Base-by-base conservation (phyloP, 2,113 vertebrate genomes). In the Melanocharis versteri region DNA sequence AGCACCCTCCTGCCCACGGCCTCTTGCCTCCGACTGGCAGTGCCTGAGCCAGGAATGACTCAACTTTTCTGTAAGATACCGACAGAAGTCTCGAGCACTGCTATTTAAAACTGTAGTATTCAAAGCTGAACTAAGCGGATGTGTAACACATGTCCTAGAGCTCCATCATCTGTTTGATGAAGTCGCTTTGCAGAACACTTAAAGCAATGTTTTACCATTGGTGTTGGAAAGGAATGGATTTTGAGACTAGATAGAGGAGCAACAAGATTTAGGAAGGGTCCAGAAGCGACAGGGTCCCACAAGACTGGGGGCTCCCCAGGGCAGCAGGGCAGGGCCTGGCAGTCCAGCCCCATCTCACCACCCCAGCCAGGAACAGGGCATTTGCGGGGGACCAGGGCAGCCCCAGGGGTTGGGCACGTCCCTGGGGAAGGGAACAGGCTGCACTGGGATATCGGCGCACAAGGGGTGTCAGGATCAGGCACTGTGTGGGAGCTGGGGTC, bases 401-500 rank as follows among this genome's bases (percentile, higher is more conserved):
- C 44, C 50, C 10, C 13, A 8, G 33, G 11, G 30, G 42, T 6
- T 0, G 0, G 15, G 16, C 13, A 37, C 7, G 16, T 58, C 13
- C n/a, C 14, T 22, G 2, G 18, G 39, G 13, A 60, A 20, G 35
- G 39, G 17, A 26, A n/a, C 28, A 31, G 47, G 28, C 26, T 57
- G 45, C 6, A 2, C 11, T 19, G 28, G 27, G 50, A 24, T 35
- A 26, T 40, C 0, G 0, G n/a, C 16, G 42, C 45, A 16, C 0
- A 0, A 5, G 7, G 6, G 9, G 3, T 69, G 22, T 62, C 42
- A 28, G 24, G 40, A 7, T 84, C 28, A 53, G n/a, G 35, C 4
- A 0, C 0, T 0, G 4, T 62, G 73, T 5, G 10, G 24, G 17
- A 21, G 40, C 20, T 19, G 8, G 2, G 5, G 5, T 62, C 23